Conservation (phyloP, 2,888 invertebrate genomes). For the Sceliomorpha sp. region DNA sequence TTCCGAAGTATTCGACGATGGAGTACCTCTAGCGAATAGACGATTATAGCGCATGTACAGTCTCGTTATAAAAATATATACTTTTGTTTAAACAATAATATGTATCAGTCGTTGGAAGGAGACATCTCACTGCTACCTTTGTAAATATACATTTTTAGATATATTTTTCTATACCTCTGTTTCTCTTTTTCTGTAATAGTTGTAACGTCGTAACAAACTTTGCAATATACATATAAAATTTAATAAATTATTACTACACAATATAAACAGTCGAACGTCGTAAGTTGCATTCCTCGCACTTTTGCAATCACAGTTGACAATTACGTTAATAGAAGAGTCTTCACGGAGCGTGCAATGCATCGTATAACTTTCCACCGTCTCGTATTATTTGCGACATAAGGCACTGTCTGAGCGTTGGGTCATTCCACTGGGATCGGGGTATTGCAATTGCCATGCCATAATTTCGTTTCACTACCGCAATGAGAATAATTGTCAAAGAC, state of each 20-base stretch:
- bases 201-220: too few relatives aligned
- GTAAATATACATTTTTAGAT: neutral
- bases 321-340: too few relatives aligned
- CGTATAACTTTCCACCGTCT: neutral
- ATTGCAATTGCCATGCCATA: constrained; percentile 89
- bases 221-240: constrained; percentile 13
- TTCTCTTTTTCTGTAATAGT: too few relatives aligned
- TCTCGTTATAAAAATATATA: neutral
- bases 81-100: neutral
- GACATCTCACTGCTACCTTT: neutral
- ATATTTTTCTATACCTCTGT: too few relatives aligned
- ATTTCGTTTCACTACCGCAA: constrained; percentile 84
- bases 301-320: constrained; percentile 2
- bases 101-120: neutral
- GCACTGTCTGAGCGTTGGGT: constrained; percentile 3
- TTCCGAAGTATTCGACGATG: constrained; percentile 25
- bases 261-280: constrained; percentile 25
- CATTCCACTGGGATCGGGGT: constrained; percentile 83
- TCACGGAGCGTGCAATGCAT: too few relatives aligned
- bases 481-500: constrained; percentile 87
- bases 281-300: constrained; percentile 1
- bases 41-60: neutral
- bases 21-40: constrained; percentile 24
- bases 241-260: constrained; percentile 26
- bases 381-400: too few relatives aligned